These are phyloP conservation scores for Acestrorhynchus altus DNA, from an alignment of 2,797 vertebrate species.

Conservation along the genomic window DNA sequence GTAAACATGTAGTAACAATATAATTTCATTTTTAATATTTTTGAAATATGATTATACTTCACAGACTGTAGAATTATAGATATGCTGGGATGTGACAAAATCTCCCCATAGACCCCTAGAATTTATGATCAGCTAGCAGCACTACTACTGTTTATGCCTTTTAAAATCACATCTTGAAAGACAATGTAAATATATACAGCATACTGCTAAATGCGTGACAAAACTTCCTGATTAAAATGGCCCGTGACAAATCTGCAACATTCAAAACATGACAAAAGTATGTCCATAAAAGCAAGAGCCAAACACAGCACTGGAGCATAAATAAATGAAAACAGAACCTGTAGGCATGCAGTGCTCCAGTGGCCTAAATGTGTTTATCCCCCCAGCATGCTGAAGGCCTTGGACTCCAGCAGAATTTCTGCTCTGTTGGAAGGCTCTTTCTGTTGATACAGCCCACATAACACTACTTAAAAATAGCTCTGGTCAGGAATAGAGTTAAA, in stretches of 20 bases:
- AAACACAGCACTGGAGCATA: slow-evolving; percentile 38
- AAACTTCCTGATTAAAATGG: not conserved
- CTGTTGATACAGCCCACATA: slow-evolving; percentile 55
- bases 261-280: slow-evolving; percentile 1
- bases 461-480: slow-evolving; percentile 64
- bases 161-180: too few relatives aligned
- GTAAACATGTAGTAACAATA: too few relatives aligned
- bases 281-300: slow-evolving; percentile 42
- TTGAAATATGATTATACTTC: too few relatives aligned
- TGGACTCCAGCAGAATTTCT: slow-evolving; percentile 25
- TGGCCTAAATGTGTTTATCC: slow-evolving; percentile 33
- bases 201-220: not conserved
- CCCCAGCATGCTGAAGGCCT: slow-evolving; percentile 16
- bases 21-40: too few relatives aligned
- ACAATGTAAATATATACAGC: not conserved
- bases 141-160: too few relatives aligned
- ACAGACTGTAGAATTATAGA: too few relatives aligned
- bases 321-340: slow-evolving; percentile 52
- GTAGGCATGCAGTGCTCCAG: slow-evolving; percentile 34
- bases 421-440: slow-evolving; percentile 53
- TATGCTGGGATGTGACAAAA: too few relatives aligned
- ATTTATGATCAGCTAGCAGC: too few relatives aligned
- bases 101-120: too few relatives aligned
- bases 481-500: slow-evolving; percentile 47
- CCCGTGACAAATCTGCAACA: not conserved